These are phyloP conservation scores for Coregonus clupeaformis DNA, from an alignment of 2,113 vertebrate species.

Conservation along the genomic window DNA sequence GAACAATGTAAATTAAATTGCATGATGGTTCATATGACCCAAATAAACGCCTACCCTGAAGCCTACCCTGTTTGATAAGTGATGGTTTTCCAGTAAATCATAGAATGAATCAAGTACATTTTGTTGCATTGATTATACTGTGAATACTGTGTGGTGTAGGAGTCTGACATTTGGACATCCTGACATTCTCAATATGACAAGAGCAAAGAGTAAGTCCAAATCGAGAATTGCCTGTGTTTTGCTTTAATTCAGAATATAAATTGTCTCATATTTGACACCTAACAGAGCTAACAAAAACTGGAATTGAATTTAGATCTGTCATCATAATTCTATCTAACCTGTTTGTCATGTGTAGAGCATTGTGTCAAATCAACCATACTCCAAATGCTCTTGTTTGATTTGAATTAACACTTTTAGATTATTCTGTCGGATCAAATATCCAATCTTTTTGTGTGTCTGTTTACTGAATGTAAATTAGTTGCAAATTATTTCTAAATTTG, in stretches of 20 bases:
- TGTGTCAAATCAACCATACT: background rate
- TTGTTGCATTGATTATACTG: background rate
- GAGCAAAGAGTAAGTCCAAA: background rate
- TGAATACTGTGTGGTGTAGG: background rate
- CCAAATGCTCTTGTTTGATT: background rate
- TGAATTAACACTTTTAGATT: background rate
- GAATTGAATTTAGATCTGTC: background rate
- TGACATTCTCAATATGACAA: slow-evolving; percentile 1
- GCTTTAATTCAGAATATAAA: background rate
- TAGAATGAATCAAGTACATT: background rate
- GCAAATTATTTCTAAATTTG: background rate
- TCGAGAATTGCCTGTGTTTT: background rate
- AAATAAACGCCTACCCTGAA: background rate
- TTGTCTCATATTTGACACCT: background rate
- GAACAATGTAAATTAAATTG: background rate
- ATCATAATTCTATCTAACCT: no score
- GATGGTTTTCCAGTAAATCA: background rate
- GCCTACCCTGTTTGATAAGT: background rate
- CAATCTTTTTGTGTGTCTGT: no score
- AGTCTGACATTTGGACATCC: background rate
- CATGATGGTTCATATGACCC: background rate
- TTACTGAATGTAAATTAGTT: background rate
- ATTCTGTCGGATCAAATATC: background rate
- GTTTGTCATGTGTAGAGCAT: no score
- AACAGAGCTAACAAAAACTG: background rate